phyloP scores from a whole-genome alignment of 2,888 invertebrate genomes.

The Cephus rjabovi region DNA sequence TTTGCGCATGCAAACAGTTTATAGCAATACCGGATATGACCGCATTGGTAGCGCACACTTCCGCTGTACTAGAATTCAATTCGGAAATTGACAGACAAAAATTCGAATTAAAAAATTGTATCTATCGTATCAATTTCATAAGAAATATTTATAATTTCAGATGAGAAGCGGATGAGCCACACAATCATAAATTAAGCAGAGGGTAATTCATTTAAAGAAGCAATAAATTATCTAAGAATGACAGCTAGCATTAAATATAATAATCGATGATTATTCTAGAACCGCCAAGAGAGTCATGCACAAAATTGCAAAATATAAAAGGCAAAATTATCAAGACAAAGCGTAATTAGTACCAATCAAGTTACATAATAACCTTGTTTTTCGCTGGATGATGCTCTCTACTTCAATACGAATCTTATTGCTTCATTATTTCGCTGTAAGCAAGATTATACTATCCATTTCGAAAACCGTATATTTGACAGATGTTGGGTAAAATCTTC shows the following conservation, averaged over 20 bases:
- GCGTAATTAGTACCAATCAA: neutral
- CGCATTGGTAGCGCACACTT: neutral
- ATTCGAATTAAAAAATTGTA: neutral
- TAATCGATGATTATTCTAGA: neutral
- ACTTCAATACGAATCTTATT: neutral
- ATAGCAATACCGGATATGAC: neutral
- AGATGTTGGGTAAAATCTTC: conserved; percentile 37
- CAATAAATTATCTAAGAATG: neutral
- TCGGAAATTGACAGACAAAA: neutral
- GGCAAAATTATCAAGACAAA: neutral
- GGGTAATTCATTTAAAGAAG: neutral
- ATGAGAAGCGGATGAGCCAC: neutral
- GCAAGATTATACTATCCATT: neutral
- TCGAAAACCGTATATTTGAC: neutral
- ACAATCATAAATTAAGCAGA: neutral
- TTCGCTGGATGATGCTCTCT: neutral
- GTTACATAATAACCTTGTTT: neutral
- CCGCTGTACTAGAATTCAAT: neutral
- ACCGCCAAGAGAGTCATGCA: neutral
- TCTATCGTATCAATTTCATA: neutral
- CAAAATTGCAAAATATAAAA: neutral
- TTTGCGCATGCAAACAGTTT: neutral
- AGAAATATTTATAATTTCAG: neutral
- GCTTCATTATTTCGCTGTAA: neutral
- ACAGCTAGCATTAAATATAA: neutral